Conservation (phyloP, 2,113 vertebrate genomes). For the Anthoscopus minutus region DNA sequence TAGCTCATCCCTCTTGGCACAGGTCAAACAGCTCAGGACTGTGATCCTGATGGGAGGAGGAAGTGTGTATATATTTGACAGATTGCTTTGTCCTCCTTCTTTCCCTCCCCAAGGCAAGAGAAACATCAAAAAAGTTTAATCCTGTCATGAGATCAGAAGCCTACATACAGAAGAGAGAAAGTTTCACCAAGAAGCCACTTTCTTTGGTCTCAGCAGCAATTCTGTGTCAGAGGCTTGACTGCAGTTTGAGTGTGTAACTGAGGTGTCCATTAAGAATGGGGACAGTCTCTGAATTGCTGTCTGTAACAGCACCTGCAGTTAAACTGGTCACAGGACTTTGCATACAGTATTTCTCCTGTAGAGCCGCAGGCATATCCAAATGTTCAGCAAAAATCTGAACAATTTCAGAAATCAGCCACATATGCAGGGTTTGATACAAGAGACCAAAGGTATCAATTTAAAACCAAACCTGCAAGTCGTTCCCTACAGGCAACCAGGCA, state of each 20-base stretch:
- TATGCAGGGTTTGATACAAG: neutral
- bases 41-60: neutral
- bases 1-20: neutral
- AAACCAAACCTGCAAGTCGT: accelerated
- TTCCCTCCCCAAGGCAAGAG: neutral
- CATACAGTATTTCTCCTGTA: neutral
- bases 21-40: neutral
- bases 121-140: neutral
- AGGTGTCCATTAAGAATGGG: neutral
- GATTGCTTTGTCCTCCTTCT: neutral
- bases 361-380: neutral
- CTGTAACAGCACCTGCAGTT: neutral
- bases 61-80: neutral
- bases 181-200: neutral
- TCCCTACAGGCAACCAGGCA: neutral
- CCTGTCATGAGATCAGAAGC: neutral
- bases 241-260: neutral
- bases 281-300: neutral
- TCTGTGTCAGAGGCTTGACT: neutral
- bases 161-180: neutral
- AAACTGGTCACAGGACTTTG: neutral
- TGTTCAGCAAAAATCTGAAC: no score
- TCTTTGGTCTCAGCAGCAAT: neutral
- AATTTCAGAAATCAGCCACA: neutral
- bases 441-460: neutral